phyloP scores from a whole-genome alignment of 2,888 invertebrate species.

The Lasius fuliginosus region DNA sequence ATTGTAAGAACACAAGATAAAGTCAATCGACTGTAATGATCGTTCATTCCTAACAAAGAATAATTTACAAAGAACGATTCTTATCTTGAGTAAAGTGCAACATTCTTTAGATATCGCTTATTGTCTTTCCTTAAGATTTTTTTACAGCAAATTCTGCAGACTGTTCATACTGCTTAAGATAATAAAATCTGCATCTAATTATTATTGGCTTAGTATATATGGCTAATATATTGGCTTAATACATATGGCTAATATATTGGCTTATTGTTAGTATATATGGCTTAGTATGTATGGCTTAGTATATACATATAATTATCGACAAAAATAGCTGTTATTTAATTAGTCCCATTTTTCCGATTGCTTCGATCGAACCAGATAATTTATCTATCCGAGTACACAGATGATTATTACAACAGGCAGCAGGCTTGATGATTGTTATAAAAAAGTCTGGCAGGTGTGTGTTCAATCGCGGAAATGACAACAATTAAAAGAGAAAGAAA shows the following conservation, averaged over 20 bases:
- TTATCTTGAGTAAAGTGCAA: neutral
- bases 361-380: neutral
- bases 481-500: neutral
- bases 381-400: neutral
- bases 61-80: neutral
- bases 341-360: neutral
- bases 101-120: neutral
- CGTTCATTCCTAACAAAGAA: neutral
- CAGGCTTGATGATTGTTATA: neutral
- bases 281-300: neutral
- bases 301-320: neutral
- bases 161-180: neutral
- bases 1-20: neutral
- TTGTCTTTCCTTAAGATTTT: neutral
- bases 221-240: too few relatives aligned
- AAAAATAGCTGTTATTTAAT: neutral
- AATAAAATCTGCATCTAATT: neutral
- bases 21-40: neutral
- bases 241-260: too few relatives aligned
- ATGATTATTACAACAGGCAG: neutral
- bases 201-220: neutral
- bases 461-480: conserved; percentile 29
- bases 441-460: conserved; percentile 8
- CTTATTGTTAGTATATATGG: too few relatives aligned
- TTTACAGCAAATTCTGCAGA: neutral